Base-by-base conservation (phyloP, 2,797 vertebrate genomes). In the Onychomys arenicola region DNA sequence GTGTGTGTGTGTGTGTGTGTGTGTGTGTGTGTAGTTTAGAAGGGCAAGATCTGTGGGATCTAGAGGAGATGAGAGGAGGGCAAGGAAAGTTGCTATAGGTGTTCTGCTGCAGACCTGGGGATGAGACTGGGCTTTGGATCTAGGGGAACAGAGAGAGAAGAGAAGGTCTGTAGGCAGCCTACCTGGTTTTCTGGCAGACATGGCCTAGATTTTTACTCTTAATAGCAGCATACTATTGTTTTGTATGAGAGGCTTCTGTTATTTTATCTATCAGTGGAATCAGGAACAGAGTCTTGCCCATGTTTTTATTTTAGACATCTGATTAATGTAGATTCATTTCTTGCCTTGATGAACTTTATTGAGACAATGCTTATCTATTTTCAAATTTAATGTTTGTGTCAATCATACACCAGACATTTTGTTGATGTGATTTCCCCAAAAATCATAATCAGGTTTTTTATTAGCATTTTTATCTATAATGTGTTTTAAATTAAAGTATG, bases 291-390 rank as follows among this genome's bases (percentile, higher is more conserved):
- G 14, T 85, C 71, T 89, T 73, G 78, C 14, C 84, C 7, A 43
- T 93, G 17, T 76, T 93, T 88, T 90, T 86, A 49, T 86, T 93
- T 25, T 2, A 92, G 86, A 67, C 2, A 75, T 13, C 34, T 89
- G 67, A 61, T 52, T 46, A 75, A 90, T 40, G 19, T 27, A 37
- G 55, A 12, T 29, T 29, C 40, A 76, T 40, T 37, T 61, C 16
- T 59, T 29, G 12, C 17, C 40, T 88, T 59, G 27, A 34, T 61
- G 16, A 3, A 43, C 2, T 59, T 75, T 34, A 43, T 76, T 89
- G 37, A 61, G 37, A 2, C 8, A 61, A 32, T 59, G 37, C 29
- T 43, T 61, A 59, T 52, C 8, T 29, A 14, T 29, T 63, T 69
- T 65, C 17, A 76, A 61, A 76, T 46, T 75, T 57, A 89, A 89